phyloP scores from a whole-genome alignment of 64 coral and sea anemone genomes.

The Stichodactyla mertensii region DNA sequence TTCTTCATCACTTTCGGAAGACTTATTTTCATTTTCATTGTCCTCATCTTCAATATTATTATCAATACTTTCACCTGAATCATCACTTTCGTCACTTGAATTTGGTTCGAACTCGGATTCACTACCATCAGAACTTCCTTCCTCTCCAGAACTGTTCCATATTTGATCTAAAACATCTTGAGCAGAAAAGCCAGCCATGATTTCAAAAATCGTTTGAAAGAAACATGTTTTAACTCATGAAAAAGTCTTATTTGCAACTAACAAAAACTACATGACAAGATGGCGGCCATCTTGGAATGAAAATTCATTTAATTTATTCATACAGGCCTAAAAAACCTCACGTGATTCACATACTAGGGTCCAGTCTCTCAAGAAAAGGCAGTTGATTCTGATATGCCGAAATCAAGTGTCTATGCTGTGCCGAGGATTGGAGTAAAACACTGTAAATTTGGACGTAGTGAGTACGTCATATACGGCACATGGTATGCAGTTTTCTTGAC shows the following conservation, averaged over 20 bases:
- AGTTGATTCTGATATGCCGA: too few species aligned
- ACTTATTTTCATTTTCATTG: conserved; percentile 15
- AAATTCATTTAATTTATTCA: background rate
- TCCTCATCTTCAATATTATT: conserved; percentile 16
- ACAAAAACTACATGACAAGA: background rate
- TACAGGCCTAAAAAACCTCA: background rate
- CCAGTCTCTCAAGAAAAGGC: too few species aligned
- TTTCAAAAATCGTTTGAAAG: background rate
- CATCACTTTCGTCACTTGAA: too few species aligned
- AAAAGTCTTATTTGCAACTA: background rate
- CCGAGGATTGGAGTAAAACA: too few species aligned
- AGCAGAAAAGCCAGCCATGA: background rate
- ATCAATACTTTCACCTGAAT: too few species aligned
- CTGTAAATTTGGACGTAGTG: too few species aligned
- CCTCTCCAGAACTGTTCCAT: background rate
- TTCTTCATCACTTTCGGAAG: conserved; percentile 22
- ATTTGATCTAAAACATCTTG: conserved; percentile 10
- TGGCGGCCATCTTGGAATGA: background rate
- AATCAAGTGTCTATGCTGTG: too few species aligned
- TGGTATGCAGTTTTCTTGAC: too few species aligned
- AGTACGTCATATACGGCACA: too few species aligned
- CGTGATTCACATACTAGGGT: too few species aligned
- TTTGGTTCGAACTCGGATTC: background rate
- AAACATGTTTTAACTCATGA: background rate
- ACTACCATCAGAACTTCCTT: background rate